Base-by-base conservation (phyloP, 1,140 invertebrate genomes). In the Coenobita brevimanus region DNA sequence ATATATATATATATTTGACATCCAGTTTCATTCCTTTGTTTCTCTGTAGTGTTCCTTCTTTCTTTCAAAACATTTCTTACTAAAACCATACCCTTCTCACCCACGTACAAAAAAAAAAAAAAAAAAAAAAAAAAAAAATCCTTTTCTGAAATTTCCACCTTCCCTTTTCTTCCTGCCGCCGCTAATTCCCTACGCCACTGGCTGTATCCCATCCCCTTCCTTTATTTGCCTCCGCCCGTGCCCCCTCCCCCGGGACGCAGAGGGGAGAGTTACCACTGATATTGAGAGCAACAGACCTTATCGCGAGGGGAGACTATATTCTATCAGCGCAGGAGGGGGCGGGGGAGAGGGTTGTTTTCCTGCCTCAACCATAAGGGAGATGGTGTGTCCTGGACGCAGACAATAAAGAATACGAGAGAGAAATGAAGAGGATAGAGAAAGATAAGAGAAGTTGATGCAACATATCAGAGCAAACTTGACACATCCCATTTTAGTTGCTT, bases 221-320 rank as follows among this genome's bases (percentile, higher is more conserved):
- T 1, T 27, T 15, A 10, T 13, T 27, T 50, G 21, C n/a, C 33
- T 30, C 30, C 64, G 15, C 6, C 36, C 27, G 33, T 33, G 8
- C 46, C 38, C 54, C 2, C 21, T 36, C 41, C 50, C n/a, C 78
- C 78, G 30, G 27, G 41, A 36, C 50, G 41, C 50, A 38, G 15
- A 4, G 27, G 43, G 67, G 76, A 50, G 62, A 71, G 54, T 71
- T 82, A 71, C 81, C 64, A 33, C 81, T 71, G 64, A 71, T 82
- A 71, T 71, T 82, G 62, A 71, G 81, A 71, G 81, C 64, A 71
- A 71, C 64, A 82, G 64, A 82, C 81, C 81, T 82, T 82, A 82
- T 82, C 81, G 43, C n/a, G n/a, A n/a, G 54, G 64, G 64, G 81
- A 67, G 54, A 71, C 24, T 33, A 33, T 67, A 82, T 82, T 82